Evolutionary conservation across 2,797 vertebrate species (phyloP), one percentile per base, ranked within the genome.

Genomic region (Coreius guichenoti): DNA sequence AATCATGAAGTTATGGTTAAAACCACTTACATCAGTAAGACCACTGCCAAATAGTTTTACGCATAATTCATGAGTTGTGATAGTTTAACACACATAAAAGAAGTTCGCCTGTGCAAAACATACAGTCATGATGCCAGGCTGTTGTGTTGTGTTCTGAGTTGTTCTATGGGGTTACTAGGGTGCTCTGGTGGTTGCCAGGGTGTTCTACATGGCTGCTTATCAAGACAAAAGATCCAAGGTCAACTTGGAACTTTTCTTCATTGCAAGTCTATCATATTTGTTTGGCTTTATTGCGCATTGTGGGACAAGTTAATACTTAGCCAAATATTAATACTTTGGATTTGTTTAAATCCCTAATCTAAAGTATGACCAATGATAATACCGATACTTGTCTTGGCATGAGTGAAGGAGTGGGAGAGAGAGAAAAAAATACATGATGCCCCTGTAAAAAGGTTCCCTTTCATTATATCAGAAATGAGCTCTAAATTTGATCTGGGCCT

Each of bases 351-450:
- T 16, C 12, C 13, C 16, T 9, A 16, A 23, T 29, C 16, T n/a
- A 3, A 76, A 56, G 31, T 8, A 72, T 29, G 26, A 70, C 12
- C 33, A 19, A 54, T 36, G 23, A 47, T 13, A 63, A 31, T 61
- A 58, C 17, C 2, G 29, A 63, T 4, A 76, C n/a, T 26, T 47
- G 23, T 19, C 36, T 13, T 45, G 2, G 63, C 43, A 4, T 73
- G 73, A 86, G 21, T 58, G 19, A 56, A 54, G 69, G 14, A 58
- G 31, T 39, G 51, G 70, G 56, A 75, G 17, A 75, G 73, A 61
- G n/a, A 77, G 23, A 21, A 21, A 36, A 80, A 31, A 80, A 33
- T 12, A 33, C 29, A 82, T 33, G 19, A 69, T 9, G 7, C 17
- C 23, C 12, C 7, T 16, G 3, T 67, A 54, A 69, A 80, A 54